Evolutionary conservation across 2,888 invertebrate genomes (phyloP).

Genomic region (Stenotaenia linearis): DNA sequence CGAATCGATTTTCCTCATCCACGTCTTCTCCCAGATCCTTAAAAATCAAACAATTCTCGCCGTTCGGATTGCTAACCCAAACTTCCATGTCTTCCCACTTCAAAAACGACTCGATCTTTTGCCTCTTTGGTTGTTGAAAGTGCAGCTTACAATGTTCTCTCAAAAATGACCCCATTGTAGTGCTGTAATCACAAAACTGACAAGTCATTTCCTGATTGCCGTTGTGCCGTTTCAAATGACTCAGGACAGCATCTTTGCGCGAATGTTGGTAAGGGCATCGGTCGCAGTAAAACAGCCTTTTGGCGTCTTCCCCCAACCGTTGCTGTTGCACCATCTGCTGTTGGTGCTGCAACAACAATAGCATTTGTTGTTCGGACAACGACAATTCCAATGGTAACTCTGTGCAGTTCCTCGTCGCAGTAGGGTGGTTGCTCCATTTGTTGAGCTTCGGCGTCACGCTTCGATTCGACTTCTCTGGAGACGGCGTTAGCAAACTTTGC

Average conservation of each 20-base stretch:
- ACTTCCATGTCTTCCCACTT: slow-evolving; percentile 24
- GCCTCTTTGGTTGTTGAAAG: slow-evolving; percentile 49
- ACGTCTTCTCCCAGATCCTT: background rate
- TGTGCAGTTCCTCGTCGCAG: slow-evolving; percentile 19
- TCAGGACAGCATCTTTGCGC: slow-evolving; percentile 64
- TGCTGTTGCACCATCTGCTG: slow-evolving; percentile 46
- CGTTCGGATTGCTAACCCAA: background rate
- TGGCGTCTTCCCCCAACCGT: slow-evolving; percentile 37
- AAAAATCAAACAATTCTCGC: background rate
- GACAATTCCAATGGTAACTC: slow-evolving; percentile 46
- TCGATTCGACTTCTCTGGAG: slow-evolving; percentile 34
- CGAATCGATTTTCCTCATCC: background rate
- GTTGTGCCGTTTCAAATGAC: slow-evolving; percentile 68
- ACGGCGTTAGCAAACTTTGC: background rate
- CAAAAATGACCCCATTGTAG: slow-evolving; percentile 65
- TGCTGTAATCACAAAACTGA: slow-evolving; percentile 74
- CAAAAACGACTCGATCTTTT: background rate
- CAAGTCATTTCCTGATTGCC: slow-evolving; percentile 63
- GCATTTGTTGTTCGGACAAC: slow-evolving; percentile 59
- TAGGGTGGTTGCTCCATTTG: slow-evolving; percentile 38
- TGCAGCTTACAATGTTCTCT: slow-evolving; percentile 75
- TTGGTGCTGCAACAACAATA: slow-evolving; percentile 50
- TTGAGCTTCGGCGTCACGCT: slow-evolving; percentile 43
- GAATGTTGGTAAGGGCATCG: slow-evolving; percentile 71
- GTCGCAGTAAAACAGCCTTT: slow-evolving; percentile 38